Conservation (phyloP, 23 tunicate genomes). For the Diplosoma virens region DNA sequence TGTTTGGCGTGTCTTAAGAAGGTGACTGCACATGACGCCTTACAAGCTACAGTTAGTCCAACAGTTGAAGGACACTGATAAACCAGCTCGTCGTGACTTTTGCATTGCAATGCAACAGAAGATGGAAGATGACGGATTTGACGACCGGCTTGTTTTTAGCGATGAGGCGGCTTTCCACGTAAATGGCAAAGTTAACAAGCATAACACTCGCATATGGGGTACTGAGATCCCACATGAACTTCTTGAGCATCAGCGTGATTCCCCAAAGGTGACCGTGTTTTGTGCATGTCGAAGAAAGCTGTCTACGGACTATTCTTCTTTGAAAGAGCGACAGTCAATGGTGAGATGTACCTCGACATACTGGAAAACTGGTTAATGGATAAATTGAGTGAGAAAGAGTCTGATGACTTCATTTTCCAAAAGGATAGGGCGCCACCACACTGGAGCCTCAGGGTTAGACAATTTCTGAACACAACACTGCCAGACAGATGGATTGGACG, state of each 20-base stretch:
- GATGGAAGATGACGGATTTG: conserved; percentile 14
- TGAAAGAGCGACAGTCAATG: no score
- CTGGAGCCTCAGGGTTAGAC: conserved; percentile 30
- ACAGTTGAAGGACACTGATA: conserved; percentile 19
- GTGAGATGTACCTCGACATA: no score
- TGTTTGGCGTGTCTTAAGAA: no score
- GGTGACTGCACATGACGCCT: no score
- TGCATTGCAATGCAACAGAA: conserved; percentile 13
- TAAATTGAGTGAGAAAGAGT: no score
- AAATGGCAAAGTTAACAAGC: conserved; percentile 12
- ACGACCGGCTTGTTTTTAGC: neutral
- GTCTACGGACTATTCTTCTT: no score
- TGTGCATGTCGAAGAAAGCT: no score
- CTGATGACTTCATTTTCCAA: conserved; percentile 16
- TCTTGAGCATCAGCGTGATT: conserved; percentile 17
- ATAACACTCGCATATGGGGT: conserved; percentile 14
- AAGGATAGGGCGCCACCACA: conserved; percentile 33
- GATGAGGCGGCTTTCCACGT: neutral
- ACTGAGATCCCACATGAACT: conserved; percentile 14
- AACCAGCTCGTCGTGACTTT: conserved; percentile 11
- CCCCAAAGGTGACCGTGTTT: conserved; percentile 12
- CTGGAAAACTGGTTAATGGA: no score
- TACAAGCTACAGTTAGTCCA: conserved; percentile 9
- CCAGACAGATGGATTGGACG: conserved; percentile 34
- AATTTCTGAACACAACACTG: conserved; percentile 32